A percentile compares a stretch with the other conserved stretches of the same genome.
Conservation (phyloP, 2,888 invertebrate genomes). For the Heliconius ethilla region DNA sequence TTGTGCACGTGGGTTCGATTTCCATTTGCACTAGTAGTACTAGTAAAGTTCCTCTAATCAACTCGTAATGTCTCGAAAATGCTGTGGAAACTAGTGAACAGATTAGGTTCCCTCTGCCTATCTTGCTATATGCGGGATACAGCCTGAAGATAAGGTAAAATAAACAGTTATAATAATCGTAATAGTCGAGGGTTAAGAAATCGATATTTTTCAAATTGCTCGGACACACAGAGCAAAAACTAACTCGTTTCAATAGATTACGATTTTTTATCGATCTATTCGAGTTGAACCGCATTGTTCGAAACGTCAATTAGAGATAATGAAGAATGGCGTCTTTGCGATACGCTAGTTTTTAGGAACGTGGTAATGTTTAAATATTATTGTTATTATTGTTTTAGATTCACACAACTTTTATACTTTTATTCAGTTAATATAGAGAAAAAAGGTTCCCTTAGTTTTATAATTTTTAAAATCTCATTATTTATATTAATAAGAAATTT, state of each 20-base stretch:
- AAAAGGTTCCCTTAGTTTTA: background rate
- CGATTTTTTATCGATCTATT: constrained; percentile 70
- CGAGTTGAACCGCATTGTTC: constrained; percentile 64
- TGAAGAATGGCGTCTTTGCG: constrained; percentile 68
- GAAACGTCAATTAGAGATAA: constrained; percentile 78
- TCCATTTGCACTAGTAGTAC: background rate
- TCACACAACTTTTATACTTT: background rate
- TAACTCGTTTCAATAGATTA: constrained; percentile 71
- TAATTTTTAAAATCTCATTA: too few species aligned
- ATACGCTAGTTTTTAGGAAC: constrained; percentile 20
- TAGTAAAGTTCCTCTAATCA: too few species aligned
- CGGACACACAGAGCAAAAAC: constrained; percentile 21
- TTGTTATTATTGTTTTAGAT: background rate
- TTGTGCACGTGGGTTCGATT: background rate
- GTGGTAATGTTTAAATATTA: constrained; percentile 21
- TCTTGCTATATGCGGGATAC: background rate
- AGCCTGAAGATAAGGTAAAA: background rate
- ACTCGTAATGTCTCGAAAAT: background rate
- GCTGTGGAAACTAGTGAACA: background rate
- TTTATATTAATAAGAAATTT: too few species aligned
- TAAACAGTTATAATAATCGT: constrained; percentile 35
- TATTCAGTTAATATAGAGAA: background rate
- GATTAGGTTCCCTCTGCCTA: background rate
- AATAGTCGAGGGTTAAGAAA: constrained; percentile 37
- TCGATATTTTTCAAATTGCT: constrained; percentile 44